Evolutionary conservation across 2,797 vertebrate genomes (phyloP).

Genomic region (Threskiornis aethiopicus): DNA sequence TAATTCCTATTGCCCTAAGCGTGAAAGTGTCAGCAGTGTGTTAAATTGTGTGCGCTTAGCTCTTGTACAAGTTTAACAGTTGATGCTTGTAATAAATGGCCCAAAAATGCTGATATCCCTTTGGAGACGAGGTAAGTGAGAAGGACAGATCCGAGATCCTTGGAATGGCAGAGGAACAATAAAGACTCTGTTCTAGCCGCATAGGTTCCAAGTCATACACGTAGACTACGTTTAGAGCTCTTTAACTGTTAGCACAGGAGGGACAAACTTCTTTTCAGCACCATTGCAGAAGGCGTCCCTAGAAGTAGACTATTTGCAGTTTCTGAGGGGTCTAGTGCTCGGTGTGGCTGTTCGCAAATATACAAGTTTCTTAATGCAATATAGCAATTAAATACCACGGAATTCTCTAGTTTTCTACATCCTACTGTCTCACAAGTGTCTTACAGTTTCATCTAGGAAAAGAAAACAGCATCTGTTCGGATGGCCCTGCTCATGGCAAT

Average conservation of each 20-base stretch:
- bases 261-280: background rate
- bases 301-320: background rate
- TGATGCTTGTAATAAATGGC: conserved; percentile 46
- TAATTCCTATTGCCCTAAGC: conserved; percentile 10
- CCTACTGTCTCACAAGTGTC: background rate
- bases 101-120: conserved; percentile 38
- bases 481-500: background rate
- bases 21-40: background rate
- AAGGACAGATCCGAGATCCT: conserved; percentile 25
- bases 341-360: background rate
- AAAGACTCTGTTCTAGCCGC: conserved; percentile 38
- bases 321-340: background rate
- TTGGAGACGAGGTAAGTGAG: conserved; percentile 17
- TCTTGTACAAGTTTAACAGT: conserved; percentile 7
- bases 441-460: background rate
- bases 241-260: background rate
- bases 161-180: conserved; percentile 71
- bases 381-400: background rate
- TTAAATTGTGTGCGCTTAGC: conserved; percentile 3
- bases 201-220: conserved; percentile 2
- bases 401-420: background rate
- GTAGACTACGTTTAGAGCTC: background rate
- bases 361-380: background rate
- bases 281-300: background rate
- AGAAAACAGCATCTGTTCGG: background rate